Percentiles rank a stretch among this genome's conserved stretches.
phyloP scores from a whole-genome alignment of 1,140 invertebrate species.

The Drosophila bocqueti region DNA sequence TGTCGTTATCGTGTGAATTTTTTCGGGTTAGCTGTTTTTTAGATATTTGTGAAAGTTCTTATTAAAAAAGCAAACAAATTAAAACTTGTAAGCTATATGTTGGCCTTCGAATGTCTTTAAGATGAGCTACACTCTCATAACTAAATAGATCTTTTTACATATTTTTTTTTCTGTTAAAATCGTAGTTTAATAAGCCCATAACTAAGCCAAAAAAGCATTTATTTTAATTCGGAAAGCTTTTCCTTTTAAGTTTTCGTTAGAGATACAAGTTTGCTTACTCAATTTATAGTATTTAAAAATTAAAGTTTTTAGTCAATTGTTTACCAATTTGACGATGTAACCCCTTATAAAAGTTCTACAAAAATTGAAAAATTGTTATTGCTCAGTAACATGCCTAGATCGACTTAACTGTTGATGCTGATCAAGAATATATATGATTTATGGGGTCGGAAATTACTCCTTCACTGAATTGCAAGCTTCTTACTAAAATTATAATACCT shows the following conservation, averaged over 20 bases:
- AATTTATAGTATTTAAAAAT: neutral
- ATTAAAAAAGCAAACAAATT: neutral
- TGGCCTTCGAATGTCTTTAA: neutral
- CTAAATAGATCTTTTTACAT: neutral
- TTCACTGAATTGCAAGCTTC: neutral
- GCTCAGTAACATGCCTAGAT: neutral
- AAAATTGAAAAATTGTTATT: neutral
- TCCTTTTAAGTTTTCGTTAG: neutral
- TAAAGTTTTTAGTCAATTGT: neutral
- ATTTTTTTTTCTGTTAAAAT: neutral
- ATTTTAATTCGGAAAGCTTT: neutral
- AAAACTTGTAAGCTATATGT: neutral
- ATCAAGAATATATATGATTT: neutral
- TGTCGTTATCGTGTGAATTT: conserved; percentile 51
- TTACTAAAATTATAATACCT: neutral
- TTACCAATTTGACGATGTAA: neutral
- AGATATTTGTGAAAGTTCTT: conserved; percentile 7
- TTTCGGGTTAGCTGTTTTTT: neutral
- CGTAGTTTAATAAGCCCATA: neutral
- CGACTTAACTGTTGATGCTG: neutral
- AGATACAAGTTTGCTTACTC: neutral
- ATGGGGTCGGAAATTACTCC: too few relatives aligned
- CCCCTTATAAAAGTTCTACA: neutral
- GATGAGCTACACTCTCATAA: neutral
- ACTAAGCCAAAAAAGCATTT: neutral